Conservation (phyloP, 35 echinoderm and acorn worm genomes). For the Heliocidaris erythrogramma region DNA sequence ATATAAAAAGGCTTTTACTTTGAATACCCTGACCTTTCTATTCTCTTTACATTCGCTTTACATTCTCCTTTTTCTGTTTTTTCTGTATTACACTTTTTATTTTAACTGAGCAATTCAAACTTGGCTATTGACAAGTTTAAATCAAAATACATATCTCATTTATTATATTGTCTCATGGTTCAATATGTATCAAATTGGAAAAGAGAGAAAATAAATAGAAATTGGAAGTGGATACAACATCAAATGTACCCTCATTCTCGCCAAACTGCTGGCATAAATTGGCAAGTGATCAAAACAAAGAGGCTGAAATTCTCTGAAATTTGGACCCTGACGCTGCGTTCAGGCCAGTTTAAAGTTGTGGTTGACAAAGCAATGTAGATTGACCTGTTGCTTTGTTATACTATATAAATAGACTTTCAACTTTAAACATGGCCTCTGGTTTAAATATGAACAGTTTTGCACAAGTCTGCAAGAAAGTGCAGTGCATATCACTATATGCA, state of each 20-base stretch:
- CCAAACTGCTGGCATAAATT: background rate
- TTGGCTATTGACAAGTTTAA: background rate
- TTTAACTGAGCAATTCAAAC: background rate
- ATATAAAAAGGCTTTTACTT: background rate
- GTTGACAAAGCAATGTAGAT: background rate
- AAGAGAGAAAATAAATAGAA: background rate
- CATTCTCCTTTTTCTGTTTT: background rate
- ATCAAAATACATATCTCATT: background rate
- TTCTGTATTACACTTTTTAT: background rate
- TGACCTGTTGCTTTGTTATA: too few species aligned
- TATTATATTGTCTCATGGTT: background rate
- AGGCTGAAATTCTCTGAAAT: background rate
- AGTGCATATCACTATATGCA: background rate
- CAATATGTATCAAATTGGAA: background rate
- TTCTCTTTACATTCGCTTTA: too few species aligned
- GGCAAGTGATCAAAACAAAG: background rate
- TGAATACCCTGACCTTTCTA: too few species aligned
- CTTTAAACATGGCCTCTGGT: too few species aligned
- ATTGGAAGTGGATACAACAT: background rate
- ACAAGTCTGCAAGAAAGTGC: background rate
- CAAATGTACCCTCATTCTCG: background rate
- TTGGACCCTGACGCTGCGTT: background rate
- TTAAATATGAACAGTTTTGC: too few species aligned
- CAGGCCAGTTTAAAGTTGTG: background rate
- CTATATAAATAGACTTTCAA: too few species aligned